These are phyloP conservation scores for Doris montereyensis DNA, from an alignment of 2,888 invertebrate genomes.

Conservation along the genomic window DNA sequence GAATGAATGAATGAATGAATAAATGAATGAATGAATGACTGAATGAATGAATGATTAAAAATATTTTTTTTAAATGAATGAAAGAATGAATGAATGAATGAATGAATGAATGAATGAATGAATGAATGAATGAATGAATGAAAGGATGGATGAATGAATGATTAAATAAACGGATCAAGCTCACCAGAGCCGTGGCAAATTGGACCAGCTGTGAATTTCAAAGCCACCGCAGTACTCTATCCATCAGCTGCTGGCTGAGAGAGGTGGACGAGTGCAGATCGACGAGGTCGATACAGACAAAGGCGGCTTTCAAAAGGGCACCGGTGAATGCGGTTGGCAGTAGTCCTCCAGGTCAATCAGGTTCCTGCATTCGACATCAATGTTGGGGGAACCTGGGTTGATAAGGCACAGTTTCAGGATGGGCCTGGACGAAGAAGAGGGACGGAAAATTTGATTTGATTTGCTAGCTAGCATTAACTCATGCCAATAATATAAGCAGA, in stretches of 20 bases:
- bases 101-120: no score
- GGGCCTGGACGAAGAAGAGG: no score
- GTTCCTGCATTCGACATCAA: slow-evolving; percentile 58
- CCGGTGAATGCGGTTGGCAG: slow-evolving; percentile 72
- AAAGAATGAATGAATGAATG: no score
- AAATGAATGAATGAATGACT: no score
- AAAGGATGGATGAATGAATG: no score
- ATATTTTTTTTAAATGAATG: no score
- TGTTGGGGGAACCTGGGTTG: slow-evolving; percentile 53
- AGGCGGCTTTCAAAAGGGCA: slow-evolving; percentile 74
- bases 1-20: no score
- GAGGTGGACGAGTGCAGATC: slow-evolving; percentile 56
- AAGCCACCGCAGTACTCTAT: slow-evolving; percentile 73
- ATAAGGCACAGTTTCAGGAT: slow-evolving; percentile 60
- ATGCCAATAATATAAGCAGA: background rate
- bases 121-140: no score
- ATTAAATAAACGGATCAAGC: no score
- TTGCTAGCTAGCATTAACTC: background rate
- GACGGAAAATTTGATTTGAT: slow-evolving; percentile 11
- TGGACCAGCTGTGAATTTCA: slow-evolving; percentile 74
- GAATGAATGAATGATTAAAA: no score
- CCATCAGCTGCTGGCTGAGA: slow-evolving; percentile 66
- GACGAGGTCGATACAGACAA: slow-evolving; percentile 73
- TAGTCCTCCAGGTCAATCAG: slow-evolving; percentile 72
- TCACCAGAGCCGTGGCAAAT: no score